Evolutionary conservation across 2,888 invertebrate species (phyloP).

Genomic region (Halictus ligatus): DNA sequence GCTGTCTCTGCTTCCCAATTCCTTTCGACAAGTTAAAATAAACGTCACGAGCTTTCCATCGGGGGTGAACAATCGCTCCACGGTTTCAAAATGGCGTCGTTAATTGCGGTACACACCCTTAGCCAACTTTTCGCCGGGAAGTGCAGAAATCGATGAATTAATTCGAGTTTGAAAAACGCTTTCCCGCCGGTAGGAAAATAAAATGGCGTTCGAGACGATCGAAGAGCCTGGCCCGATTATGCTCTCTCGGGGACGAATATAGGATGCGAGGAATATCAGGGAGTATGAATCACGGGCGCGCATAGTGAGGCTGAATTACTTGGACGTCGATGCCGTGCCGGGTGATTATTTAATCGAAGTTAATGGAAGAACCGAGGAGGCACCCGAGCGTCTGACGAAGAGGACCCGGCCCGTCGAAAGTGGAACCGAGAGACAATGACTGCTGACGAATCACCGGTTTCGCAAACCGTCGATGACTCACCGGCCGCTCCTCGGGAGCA

Average conservation of each 20-base stretch:
- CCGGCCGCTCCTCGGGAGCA: constrained; percentile 24
- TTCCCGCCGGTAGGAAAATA: background rate
- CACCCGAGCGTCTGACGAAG: constrained; percentile 19
- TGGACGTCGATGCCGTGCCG: background rate
- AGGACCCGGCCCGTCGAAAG: constrained; percentile 40
- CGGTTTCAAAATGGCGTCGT: too few species aligned
- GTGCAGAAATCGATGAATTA: too few species aligned
- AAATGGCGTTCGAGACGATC: background rate
- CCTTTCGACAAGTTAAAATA: too few species aligned
- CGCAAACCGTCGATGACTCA: constrained; percentile 50
- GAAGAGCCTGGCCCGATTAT: background rate
- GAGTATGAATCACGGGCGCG: background rate
- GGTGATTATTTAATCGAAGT: constrained; percentile 8
- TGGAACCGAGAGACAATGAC: constrained; percentile 55
- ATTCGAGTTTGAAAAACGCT: too few species aligned
- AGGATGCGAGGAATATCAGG: background rate
- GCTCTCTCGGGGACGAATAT: background rate
- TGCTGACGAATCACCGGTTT: constrained; percentile 47
- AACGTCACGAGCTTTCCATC: too few species aligned
- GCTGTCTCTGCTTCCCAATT: too few species aligned
- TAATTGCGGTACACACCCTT: too few species aligned
- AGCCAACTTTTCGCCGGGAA: too few species aligned
- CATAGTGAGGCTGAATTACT: background rate
- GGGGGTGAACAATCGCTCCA: too few species aligned
- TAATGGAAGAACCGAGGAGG: background rate